phyloP scores from a whole-genome alignment of 2,113 vertebrate genomes.

The Otolemur garnettii region DNA sequence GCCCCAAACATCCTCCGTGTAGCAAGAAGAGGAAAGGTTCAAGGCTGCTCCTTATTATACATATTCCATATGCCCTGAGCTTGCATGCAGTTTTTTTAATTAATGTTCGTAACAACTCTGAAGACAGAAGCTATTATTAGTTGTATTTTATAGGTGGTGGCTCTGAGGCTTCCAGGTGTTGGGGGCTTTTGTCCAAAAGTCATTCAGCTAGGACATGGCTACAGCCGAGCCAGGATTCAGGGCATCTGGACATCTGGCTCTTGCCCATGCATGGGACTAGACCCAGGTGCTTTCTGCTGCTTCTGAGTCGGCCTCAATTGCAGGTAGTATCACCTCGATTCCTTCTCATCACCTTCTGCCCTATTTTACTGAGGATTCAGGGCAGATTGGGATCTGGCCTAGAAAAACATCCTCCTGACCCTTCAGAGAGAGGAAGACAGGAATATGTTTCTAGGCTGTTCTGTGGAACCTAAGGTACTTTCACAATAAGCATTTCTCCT shows the following conservation, averaged over 20 bases:
- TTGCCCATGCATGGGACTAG: neutral
- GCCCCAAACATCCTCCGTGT: neutral
- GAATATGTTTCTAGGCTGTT: slow-evolving; percentile 46
- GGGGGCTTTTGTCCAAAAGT: neutral
- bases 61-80: neutral
- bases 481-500: neutral
- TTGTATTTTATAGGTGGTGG: neutral
- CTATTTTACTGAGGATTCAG: slow-evolving; percentile 72
- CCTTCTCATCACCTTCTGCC: slow-evolving; percentile 60
- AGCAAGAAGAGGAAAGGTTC: neutral
- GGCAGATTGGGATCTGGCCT: slow-evolving; percentile 67
- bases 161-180: neutral
- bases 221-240: neutral
- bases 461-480: neutral
- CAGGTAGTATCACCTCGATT: neutral
- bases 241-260: neutral
- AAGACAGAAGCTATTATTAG: neutral
- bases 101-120: neutral
- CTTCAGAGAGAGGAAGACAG: neutral
- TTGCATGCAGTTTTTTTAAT: neutral
- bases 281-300: neutral
- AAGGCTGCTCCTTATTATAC: neutral
- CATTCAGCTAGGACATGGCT: neutral
- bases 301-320: slow-evolving; percentile 13
- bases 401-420: slow-evolving; percentile 71